A percentile compares a stretch with the other conserved stretches of the same genome.
Conservation (phyloP, 2,888 invertebrate species). For the Plebejus argus region DNA sequence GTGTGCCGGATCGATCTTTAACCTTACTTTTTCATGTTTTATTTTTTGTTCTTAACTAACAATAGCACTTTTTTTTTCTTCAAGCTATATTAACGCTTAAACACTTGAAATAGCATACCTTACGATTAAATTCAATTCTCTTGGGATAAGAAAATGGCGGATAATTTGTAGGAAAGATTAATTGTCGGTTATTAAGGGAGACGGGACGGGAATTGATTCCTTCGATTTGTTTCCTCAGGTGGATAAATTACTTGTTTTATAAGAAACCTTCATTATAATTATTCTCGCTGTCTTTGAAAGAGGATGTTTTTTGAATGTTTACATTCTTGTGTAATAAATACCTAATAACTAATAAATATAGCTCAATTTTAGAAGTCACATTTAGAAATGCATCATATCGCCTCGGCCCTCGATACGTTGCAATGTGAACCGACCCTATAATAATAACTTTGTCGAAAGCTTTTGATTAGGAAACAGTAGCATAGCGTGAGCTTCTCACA, state of each 20-base stretch:
- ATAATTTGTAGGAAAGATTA: neutral
- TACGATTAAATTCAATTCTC: neutral
- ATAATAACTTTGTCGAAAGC: constrained; percentile 37
- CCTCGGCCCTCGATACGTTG: too few species aligned
- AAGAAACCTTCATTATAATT: neutral
- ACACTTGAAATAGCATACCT: neutral
- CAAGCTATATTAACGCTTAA: too few species aligned
- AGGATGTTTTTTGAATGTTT: too few species aligned
- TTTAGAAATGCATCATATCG: too few species aligned
- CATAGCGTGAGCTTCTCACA: constrained; percentile 11
- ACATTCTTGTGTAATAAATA: too few species aligned
- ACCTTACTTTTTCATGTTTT: too few species aligned
- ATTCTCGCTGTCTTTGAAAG: too few species aligned
- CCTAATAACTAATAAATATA: too few species aligned
- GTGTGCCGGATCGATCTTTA: too few species aligned
- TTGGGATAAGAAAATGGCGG: neutral
- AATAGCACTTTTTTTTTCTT: neutral
- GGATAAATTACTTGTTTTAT: neutral
- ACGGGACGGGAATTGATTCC: neutral
- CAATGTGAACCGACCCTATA: neutral
- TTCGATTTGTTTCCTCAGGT: neutral
- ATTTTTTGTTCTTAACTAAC: too few species aligned
- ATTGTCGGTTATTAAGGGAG: constrained; percentile 1
- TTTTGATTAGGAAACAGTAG: constrained; percentile 44
- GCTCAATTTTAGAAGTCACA: too few species aligned